Percentiles rank a stretch among this genome's conserved stretches.
Evolutionary conservation across 2,888 invertebrate species (phyloP).

Genomic region (Callinectes sapidus): DNA sequence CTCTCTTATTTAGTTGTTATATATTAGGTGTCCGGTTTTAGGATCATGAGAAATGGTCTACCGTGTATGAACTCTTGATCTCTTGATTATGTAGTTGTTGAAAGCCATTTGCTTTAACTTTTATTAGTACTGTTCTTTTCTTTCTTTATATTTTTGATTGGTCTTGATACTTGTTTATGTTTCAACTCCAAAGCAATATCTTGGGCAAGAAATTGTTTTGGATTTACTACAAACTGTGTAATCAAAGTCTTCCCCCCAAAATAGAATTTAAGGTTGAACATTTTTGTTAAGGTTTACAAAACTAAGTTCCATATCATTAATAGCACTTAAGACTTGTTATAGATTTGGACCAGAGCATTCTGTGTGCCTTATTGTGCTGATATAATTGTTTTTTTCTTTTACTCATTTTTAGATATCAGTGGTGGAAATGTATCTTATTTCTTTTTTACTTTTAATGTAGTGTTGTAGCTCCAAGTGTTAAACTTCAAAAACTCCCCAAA

Average conservation of each 20-base stretch:
- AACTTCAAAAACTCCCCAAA: neutral
- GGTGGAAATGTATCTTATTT: slow-evolving; percentile 27
- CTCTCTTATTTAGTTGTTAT: too few relatives aligned
- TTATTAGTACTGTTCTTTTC: neutral
- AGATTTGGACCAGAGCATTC: slow-evolving; percentile 46
- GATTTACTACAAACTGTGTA: neutral
- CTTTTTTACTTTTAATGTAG: neutral
- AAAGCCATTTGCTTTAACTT: neutral
- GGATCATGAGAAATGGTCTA: neutral
- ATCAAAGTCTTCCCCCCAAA: slow-evolving; percentile 37
- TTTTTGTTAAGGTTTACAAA: neutral
- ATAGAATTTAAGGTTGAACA: neutral
- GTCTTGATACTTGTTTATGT: neutral
- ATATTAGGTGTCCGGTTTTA: neutral
- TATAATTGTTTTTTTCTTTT: neutral
- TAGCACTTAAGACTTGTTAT: neutral
- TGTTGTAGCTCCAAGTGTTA: neutral
- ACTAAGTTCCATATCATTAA: slow-evolving; percentile 36
- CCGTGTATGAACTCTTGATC: neutral
- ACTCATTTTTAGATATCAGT: neutral
- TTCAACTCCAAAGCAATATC: neutral
- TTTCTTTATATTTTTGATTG: neutral
- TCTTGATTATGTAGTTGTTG: neutral
- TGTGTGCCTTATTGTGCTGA: slow-evolving; percentile 51
- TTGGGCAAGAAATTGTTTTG: neutral